Base-by-base conservation (phyloP, 2,888 invertebrate genomes). In the Spodoptera picta region DNA sequence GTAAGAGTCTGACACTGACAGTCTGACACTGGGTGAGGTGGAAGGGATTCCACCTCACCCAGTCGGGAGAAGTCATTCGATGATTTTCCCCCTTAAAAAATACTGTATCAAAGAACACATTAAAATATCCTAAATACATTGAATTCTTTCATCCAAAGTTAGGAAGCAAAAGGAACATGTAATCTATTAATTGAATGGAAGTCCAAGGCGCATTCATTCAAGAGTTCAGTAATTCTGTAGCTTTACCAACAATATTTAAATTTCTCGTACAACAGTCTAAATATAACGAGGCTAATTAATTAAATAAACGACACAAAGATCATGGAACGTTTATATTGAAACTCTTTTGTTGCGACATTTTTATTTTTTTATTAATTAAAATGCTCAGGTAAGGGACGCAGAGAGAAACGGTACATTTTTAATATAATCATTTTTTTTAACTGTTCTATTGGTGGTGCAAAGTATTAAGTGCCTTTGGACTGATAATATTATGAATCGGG, bases 231-330 rank as follows among this genome's bases (percentile, higher is more conserved):
- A 44, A 23, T 53, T 54, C 2, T 36, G 27, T 19, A 4, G 11
- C 47, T 72, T 6, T 23, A 45, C 23, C 14, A 43, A 69, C 55
- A 52, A 65, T 60, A 55, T 45, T 58, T 61, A 5, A 60, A 58
- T 68, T 44, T 27, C 31, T 48, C 63, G 36, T 68, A 61, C 54
- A 65, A 67, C 43, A 31, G 52, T 56, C 36, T 47, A 64, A 58
- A 60, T 67, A 66, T 65, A 58, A 56, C 23, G 42, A 42, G 54
- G 11, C 14, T 67, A 79, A 79, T 76, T 73, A 65, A 79, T 77
- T 76, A 67, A 46, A 48, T 12, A 47, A 19, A 43, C 47, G 47
- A 45, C 57, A 61, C 59, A 65, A 71, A 59, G 52, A 73, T 52
- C 48, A 14, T 49, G 47, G 49, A 43, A 73, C 46, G 45, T 54